A percentile compares a stretch with the other conserved stretches of the same genome.
Evolutionary conservation across 2,797 vertebrate species (phyloP).

Genomic region (Heteromormyrus szaboi): DNA sequence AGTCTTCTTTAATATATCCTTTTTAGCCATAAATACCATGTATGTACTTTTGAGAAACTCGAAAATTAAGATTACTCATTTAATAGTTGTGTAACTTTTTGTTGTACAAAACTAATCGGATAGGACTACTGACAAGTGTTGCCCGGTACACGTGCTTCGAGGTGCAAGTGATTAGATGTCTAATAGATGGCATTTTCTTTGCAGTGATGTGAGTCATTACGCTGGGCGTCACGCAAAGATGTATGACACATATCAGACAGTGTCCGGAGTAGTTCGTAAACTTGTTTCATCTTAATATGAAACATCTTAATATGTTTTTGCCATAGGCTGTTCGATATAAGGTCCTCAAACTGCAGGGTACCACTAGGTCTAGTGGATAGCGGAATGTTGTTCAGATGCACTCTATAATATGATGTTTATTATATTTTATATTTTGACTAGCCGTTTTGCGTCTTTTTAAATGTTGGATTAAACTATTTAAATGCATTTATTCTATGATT

Average conservation of each 20-base stretch:
- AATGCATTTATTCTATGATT: not conserved
- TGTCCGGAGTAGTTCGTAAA: not conserved
- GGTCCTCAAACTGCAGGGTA: not conserved
- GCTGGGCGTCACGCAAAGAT: not conserved
- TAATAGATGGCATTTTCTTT: not conserved
- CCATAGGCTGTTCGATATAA: not conserved
- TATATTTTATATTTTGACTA: not conserved
- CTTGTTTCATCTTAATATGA: not conserved
- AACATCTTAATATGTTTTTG: not conserved
- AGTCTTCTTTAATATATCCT: not conserved
- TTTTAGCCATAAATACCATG: not conserved
- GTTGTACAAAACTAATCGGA: not conserved
- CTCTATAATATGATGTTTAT: not conserved
- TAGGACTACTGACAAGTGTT: not conserved
- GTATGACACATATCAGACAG: not conserved
- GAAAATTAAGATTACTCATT: not conserved
- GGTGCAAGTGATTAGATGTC: not conserved
- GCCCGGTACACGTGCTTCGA: not conserved
- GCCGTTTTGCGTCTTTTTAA: not conserved
- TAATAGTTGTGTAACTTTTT: not conserved
- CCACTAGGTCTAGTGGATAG: not conserved
- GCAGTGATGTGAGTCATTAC: not conserved
- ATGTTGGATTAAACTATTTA: not conserved
- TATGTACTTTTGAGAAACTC: not conserved
- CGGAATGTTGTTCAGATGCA: not conserved